These are phyloP conservation scores for Drosophila pseudoananassae DNA, from an alignment of 1,140 invertebrate species.

Conservation along the genomic window DNA sequence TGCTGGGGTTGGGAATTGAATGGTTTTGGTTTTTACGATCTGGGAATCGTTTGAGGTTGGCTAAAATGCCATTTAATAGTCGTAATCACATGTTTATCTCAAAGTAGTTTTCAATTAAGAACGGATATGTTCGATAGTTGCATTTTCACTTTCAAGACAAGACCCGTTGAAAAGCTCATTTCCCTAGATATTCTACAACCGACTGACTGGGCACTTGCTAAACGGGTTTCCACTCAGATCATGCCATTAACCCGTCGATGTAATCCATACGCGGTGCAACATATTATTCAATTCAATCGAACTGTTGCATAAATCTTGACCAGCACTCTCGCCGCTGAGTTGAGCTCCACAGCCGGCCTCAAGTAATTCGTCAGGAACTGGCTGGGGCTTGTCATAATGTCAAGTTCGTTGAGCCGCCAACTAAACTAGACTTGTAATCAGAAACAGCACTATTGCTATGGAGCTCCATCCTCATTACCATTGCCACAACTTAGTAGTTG, in stretches of 20 bases:
- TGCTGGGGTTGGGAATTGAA: constrained; percentile 14
- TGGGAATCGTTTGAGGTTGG: background rate
- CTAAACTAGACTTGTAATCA: constrained; percentile 62
- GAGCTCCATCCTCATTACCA: constrained; percentile 12
- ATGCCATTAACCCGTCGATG: constrained; percentile 45
- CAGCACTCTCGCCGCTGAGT: constrained; percentile 1
- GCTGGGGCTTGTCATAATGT: constrained; percentile 57
- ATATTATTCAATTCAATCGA: constrained; percentile 40
- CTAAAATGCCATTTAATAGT: background rate
- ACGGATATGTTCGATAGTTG: background rate
- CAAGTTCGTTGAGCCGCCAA: constrained; percentile 51
- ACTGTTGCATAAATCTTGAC: constrained; percentile 48
- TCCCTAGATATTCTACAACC: constrained; percentile 3
- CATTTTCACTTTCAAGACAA: background rate
- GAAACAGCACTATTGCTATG: constrained; percentile 11
- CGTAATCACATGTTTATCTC: background rate
- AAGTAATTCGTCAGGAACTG: constrained; percentile 17
- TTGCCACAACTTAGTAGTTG: constrained; percentile 22
- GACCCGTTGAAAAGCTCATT: background rate
- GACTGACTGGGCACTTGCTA: constrained; percentile 1
- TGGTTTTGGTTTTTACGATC: constrained; percentile 7
- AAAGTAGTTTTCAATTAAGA: background rate
- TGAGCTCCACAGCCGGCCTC: constrained; percentile 1
- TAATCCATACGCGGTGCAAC: constrained; percentile 38
- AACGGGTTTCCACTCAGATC: constrained; percentile 22